A percentile compares a stretch with the other conserved stretches of the same genome.
Conservation (phyloP, 2,113 vertebrate species). For the Gallinago paraguaiae region DNA sequence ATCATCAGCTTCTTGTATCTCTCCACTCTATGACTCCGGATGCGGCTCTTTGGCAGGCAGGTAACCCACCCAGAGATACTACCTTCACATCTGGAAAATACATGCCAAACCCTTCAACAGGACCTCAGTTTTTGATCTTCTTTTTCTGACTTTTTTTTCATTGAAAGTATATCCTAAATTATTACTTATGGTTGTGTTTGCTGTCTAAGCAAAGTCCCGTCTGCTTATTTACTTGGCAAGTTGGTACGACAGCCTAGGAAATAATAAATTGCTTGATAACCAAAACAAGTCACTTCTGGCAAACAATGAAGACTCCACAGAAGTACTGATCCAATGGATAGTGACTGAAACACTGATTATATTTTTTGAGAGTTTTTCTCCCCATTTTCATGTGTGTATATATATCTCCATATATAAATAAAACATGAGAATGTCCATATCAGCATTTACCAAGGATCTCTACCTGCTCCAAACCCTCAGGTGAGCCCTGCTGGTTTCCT, state of each 20-base stretch:
- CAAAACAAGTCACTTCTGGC: neutral
- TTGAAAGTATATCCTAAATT: neutral
- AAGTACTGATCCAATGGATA: neutral
- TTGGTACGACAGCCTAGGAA: neutral
- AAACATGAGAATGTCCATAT: neutral
- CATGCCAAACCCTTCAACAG: accelerated
- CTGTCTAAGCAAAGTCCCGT: neutral
- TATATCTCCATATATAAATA: neutral
- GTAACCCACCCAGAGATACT: neutral
- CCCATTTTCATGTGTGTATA: neutral
- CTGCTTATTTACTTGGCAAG: neutral
- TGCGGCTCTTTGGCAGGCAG: neutral
- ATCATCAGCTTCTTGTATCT: neutral
- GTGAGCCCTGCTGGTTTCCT: neutral
- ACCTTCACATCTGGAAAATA: neutral
- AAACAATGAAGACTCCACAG: neutral
- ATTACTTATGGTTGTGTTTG: neutral
- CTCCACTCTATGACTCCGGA: accelerated
- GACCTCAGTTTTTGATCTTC: neutral
- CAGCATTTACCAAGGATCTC: neutral
- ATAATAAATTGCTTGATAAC: neutral
- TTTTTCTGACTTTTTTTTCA: neutral
- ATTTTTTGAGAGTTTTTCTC: neutral
- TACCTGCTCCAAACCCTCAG: neutral
- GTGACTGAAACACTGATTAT: neutral